These are phyloP conservation scores for Ochlodes sylvanus DNA, from an alignment of 2,888 invertebrate species.

Conservation along the genomic window DNA sequence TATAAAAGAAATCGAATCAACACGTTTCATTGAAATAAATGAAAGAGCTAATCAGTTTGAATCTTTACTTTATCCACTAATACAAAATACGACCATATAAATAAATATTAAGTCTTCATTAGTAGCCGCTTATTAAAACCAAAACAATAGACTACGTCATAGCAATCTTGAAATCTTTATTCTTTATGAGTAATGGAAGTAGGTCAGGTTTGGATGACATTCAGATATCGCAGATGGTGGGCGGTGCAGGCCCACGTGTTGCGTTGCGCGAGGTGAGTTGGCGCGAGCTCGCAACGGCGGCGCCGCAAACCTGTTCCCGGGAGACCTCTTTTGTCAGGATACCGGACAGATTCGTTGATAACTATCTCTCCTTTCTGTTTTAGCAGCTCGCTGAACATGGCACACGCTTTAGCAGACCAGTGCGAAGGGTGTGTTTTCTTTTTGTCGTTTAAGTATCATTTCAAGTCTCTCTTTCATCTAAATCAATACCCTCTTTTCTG, in stretches of 20 bases:
- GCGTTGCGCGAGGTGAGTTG: conserved; percentile 67
- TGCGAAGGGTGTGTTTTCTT: too few species aligned
- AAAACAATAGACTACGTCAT: conserved; percentile 28
- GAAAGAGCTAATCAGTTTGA: too few species aligned
- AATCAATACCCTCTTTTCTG: too few species aligned
- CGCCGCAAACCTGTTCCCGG: conserved; percentile 73
- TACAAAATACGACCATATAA: not conserved
- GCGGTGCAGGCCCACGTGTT: conserved; percentile 70
- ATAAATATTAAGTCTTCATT: not conserved
- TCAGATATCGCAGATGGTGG: conserved; percentile 60
- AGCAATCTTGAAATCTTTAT: conserved; percentile 26
- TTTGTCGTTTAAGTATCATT: too few species aligned
- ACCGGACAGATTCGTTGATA: conserved; percentile 20
- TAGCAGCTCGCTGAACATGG: not conserved
- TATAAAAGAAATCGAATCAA: too few species aligned
- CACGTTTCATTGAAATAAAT: too few species aligned
- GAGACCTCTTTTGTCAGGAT: conserved; percentile 43
- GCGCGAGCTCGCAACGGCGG: conserved; percentile 69
- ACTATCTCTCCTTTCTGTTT: conserved; percentile 7
- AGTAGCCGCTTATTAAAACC: conserved; percentile 14
- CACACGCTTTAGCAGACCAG: not conserved
- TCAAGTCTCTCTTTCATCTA: too few species aligned
- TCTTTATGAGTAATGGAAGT: conserved; percentile 32
- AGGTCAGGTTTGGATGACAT: conserved; percentile 53
- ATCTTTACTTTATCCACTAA: not conserved